phyloP scores from a whole-genome alignment of 2,113 vertebrate genomes.

The Lota lota region DNA sequence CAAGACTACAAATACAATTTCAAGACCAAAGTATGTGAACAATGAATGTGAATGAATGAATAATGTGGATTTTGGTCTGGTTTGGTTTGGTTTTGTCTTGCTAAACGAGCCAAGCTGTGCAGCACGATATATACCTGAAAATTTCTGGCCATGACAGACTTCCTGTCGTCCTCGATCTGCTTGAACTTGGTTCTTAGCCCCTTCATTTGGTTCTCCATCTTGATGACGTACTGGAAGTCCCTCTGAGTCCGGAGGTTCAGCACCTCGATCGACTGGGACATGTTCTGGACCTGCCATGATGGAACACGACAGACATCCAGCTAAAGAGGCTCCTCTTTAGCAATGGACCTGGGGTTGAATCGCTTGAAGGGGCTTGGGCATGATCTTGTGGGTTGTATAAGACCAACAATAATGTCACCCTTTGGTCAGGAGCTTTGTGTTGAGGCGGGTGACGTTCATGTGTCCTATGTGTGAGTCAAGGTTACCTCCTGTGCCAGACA shows the following conservation, averaged over 20 bases:
- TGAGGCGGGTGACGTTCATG: too few relatives aligned
- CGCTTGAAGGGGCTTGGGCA: neutral
- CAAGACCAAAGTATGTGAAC: too few relatives aligned
- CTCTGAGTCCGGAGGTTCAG: conserved; percentile 95
- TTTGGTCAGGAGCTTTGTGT: too few relatives aligned
- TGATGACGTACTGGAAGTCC: conserved; percentile 98
- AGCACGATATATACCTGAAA: conserved; percentile 81
- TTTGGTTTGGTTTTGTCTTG: too few relatives aligned
- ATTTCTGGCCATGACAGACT: conserved; percentile 92
- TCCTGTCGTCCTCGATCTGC: conserved; percentile 95
- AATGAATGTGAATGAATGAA: too few relatives aligned
- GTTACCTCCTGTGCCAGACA: too few relatives aligned
- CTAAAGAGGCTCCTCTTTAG: neutral
- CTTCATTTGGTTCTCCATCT: conserved; percentile 99
- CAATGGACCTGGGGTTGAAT: too few relatives aligned
- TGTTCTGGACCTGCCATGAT: conserved; percentile 89
- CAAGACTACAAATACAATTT: too few relatives aligned
- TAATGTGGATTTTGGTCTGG: too few relatives aligned
- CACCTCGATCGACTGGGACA: conserved; percentile 98
- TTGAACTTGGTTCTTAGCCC: conserved; percentile 93
- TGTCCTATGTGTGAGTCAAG: too few relatives aligned
- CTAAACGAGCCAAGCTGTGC: neutral
- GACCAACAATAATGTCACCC: too few relatives aligned
- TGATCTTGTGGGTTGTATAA: too few relatives aligned
- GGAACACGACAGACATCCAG: neutral